A percentile compares a stretch with the other conserved stretches of the same genome.
Evolutionary conservation across 2,797 vertebrate genomes (phyloP).

Genomic region (Columba guinea): DNA sequence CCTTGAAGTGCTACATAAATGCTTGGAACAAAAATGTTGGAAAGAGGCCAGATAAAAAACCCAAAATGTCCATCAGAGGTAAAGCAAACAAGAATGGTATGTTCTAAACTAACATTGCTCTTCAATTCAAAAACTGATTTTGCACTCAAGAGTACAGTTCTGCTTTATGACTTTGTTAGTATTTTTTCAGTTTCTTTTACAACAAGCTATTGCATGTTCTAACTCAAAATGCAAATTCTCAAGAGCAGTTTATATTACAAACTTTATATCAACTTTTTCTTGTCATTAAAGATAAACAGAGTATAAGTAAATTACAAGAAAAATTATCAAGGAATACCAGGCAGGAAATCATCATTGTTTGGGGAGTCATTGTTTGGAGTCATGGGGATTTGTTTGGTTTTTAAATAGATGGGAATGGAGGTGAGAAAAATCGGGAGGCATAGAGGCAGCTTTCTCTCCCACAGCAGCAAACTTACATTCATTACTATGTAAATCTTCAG

Average conservation of each 20-base stretch:
- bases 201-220: neutral
- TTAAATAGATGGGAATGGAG: neutral
- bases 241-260: neutral
- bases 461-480: neutral
- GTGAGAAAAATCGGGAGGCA: neutral
- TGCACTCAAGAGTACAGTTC: neutral
- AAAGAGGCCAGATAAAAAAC: constrained; percentile 10
- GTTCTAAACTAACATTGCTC: neutral
- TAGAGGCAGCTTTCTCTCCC: neutral
- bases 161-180: neutral
- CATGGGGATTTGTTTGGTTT: neutral
- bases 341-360: neutral
- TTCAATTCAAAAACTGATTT: constrained; percentile 1
- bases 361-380: neutral
- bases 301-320: neutral
- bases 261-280: neutral
- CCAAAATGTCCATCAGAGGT: neutral
- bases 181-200: neutral
- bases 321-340: neutral
- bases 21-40: constrained; percentile 13
- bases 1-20: constrained; percentile 4
- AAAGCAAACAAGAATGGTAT: neutral
- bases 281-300: neutral
- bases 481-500: neutral
- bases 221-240: neutral